Conservation (phyloP, 2,113 vertebrate genomes). For the Dendropsophus ebraccatus region DNA sequence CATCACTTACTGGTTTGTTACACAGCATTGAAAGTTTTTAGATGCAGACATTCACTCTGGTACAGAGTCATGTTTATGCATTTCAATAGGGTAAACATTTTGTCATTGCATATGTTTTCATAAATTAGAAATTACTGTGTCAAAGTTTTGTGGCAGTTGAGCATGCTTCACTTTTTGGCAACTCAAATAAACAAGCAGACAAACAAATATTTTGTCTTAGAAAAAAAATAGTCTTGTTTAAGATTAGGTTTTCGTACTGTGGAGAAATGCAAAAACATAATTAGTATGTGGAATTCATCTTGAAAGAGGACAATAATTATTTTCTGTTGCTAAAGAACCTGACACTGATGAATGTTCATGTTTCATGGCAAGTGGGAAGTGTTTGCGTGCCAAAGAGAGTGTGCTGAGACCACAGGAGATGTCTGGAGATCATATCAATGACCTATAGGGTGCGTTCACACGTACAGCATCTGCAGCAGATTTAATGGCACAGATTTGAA, state of each 20-base stretch:
- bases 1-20: constrained; percentile 26
- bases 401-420: no score
- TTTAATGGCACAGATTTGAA: no score
- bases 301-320: not conserved
- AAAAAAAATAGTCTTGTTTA: not conserved
- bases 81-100: constrained; percentile 25
- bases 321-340: no score
- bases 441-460: no score
- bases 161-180: not conserved
- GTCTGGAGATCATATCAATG: no score
- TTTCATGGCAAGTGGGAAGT: no score
- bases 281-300: not conserved
- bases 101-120: constrained; percentile 25
- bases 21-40: constrained; percentile 20
- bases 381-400: no score
- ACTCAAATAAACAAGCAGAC: constrained; percentile 1
- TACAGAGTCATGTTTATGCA: constrained; percentile 16
- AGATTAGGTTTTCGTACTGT: not conserved
- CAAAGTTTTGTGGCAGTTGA: not conserved
- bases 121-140: constrained; percentile 32
- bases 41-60: not conserved
- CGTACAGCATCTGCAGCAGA: no score
- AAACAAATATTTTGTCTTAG: not conserved
- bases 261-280: not conserved
- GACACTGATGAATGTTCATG: no score